Percentiles rank a stretch among this genome's conserved stretches.
Evolutionary conservation across 2,888 invertebrate genomes (phyloP).

Genomic region (Zhuqinia jingwanae): DNA sequence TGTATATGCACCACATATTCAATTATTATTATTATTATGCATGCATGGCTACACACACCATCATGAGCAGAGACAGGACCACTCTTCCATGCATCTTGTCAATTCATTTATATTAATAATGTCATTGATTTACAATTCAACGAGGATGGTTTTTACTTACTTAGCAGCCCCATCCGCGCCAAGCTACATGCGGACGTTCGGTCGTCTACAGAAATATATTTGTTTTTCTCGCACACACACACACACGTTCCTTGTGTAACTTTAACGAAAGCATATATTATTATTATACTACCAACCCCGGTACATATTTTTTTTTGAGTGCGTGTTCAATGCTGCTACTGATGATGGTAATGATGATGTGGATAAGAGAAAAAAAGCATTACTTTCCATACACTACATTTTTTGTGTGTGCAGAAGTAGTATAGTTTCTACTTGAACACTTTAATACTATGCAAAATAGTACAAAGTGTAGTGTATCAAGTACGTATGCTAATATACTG

Average conservation of each 20-base stretch:
- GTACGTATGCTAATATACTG: not conserved
- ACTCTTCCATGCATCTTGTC: conserved; percentile 2
- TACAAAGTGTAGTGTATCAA: not conserved
- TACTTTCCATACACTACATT: not conserved
- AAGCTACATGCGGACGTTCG: too few species aligned
- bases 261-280: too few species aligned
- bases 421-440: too few species aligned
- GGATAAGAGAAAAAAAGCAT: not conserved
- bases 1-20: too few species aligned
- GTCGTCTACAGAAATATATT: too few species aligned
- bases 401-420: too few species aligned
- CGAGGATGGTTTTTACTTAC: not conserved
- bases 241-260: not conserved
- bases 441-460: not conserved
- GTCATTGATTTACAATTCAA: conserved; percentile 69
- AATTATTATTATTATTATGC: too few species aligned
- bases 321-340: not conserved
- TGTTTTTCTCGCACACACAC: too few species aligned
- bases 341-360: not conserved
- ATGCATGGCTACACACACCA: not conserved
- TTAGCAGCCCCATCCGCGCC: too few species aligned
- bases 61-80: not conserved
- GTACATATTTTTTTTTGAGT: not conserved
- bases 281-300: too few species aligned
- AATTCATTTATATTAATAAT: conserved; percentile 58